These are phyloP conservation scores for Maconellicoccus hirsutus DNA, from an alignment of 1,140 invertebrate species.

Conservation along the genomic window DNA sequence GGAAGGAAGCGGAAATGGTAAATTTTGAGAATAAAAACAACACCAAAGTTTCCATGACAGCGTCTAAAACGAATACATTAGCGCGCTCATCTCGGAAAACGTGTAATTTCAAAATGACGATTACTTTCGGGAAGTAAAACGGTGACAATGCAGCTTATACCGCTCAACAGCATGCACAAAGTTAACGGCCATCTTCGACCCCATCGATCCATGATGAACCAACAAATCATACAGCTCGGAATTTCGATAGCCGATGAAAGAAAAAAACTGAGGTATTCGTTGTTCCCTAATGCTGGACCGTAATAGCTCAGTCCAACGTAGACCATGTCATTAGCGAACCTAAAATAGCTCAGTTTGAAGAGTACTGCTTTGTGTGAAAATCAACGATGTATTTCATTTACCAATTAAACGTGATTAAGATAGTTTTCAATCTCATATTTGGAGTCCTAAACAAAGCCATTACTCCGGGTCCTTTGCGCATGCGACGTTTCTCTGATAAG, in stretches of 20 bases:
- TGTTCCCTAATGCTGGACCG: constrained; percentile 66
- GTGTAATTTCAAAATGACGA: not conserved
- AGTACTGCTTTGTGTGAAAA: no score
- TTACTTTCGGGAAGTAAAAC: constrained; percentile 60
- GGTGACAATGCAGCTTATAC: constrained; percentile 66
- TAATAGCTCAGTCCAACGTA: constrained; percentile 80
- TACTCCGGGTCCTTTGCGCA: constrained; percentile 49
- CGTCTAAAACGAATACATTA: constrained; percentile 48
- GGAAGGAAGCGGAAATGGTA: constrained; percentile 76
- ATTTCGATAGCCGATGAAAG: constrained; percentile 71
- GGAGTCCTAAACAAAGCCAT: constrained; percentile 64
- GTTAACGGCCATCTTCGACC: constrained; percentile 71
- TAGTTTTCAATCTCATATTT: constrained; percentile 65
- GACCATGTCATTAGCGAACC: constrained; percentile 62
- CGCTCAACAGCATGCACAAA: constrained; percentile 68
- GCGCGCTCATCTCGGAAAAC: no score
- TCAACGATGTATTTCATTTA: no score
- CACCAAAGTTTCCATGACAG: constrained; percentile 54
- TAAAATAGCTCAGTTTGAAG: no score
- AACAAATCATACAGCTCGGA: constrained; percentile 70
- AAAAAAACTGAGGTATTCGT: constrained; percentile 76
- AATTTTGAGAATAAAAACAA: constrained; percentile 80
- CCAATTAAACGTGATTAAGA: constrained; percentile 48
- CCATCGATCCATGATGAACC: constrained; percentile 72
- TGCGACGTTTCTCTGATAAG: constrained; percentile 46